Conservation (phyloP, 1,140 invertebrate genomes). For the Dysdera silvatica region DNA sequence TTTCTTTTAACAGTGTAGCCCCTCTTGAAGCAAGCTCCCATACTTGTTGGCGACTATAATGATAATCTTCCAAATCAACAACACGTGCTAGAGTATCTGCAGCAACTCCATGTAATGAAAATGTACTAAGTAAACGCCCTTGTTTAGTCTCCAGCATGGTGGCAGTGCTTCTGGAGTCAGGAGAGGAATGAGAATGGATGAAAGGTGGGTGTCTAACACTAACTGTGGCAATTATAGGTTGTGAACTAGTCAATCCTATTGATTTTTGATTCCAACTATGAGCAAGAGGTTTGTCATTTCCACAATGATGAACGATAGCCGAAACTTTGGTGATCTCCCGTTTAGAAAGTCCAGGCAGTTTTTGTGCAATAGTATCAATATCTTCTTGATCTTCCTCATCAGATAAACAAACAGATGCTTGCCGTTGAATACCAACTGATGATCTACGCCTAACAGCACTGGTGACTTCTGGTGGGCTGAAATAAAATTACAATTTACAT, state of each 20-base stretch:
- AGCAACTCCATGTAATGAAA: conserved; percentile 24
- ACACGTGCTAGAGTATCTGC: conserved; percentile 19
- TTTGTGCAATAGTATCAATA: not conserved
- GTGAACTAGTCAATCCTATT: conserved; percentile 22
- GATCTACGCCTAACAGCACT: conserved; percentile 26
- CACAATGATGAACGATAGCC: conserved; percentile 23
- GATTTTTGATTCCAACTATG: conserved; percentile 26
- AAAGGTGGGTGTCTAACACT: conserved; percentile 19
- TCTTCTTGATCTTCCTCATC: conserved; percentile 26
- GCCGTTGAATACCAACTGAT: conserved; percentile 28
- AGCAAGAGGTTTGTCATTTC: conserved; percentile 25
- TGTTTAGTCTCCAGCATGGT: conserved; percentile 14
- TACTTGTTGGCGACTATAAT: conserved; percentile 29
- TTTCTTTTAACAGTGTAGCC: conserved; percentile 23
- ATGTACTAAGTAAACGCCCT: conserved; percentile 11
- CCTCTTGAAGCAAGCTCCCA: conserved; percentile 25
- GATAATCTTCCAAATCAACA: conserved; percentile 27
- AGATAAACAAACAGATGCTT: conserved; percentile 30
- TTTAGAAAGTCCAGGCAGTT: not conserved
- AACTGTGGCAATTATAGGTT: conserved; percentile 21
- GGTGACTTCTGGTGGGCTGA: conserved; percentile 19
- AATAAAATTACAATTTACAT: not conserved
- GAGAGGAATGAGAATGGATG: conserved; percentile 28
- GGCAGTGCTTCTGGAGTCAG: conserved; percentile 21
- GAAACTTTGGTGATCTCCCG: conserved; percentile 22